Evolutionary conservation across 2,797 vertebrate species (phyloP), one percentile per base, ranked within the genome.

Genomic region (Todus mexicanus): DNA sequence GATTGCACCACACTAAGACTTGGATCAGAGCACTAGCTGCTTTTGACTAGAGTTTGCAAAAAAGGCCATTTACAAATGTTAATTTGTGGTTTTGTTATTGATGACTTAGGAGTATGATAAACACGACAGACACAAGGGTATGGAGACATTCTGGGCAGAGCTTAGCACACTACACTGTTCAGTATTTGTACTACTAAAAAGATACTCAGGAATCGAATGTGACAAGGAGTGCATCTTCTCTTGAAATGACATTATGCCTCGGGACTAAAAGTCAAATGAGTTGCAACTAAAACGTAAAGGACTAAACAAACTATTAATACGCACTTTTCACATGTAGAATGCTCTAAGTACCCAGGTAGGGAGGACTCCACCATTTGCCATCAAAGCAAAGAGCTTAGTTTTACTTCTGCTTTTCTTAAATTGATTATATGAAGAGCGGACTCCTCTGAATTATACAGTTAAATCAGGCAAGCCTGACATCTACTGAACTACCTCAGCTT

Each of bases 1-100:
- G 22, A 57, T 69, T 48, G 16, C 0, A 0, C 37, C 53, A 54
- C 29, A 37, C 17, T 8, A 12, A 51, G 19, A 35, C 60, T 12
- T 51, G 56, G 63, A 26, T 37, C 27, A 17, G 43, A 77, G 45
- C 13, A 33, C 33, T 37, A 11, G 7, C 78, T 65, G 40, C 38
- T 90, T 89, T 64, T 60, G 37, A 70, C 21, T 42, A 33, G 27
- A 60, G 50, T 42, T 77, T n/a, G 56, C 40, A 85, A 70, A 85
- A 60, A 71, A 43, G 38, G 27, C 42, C 50, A 86, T 25, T 56
- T 48, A 79, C 16, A 51, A 63, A 85, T 21, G n/a, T 42, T 48
- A 57, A 69, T 54, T 87, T 69, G 26, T 15, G 22, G 77, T 83
- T 77, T 29, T 61, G 45, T 18, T 93, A 66, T 4, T 63, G 37